Evolutionary conservation across 2,113 vertebrate genomes (phyloP).

Genomic region (Nannospalax galili): DNA sequence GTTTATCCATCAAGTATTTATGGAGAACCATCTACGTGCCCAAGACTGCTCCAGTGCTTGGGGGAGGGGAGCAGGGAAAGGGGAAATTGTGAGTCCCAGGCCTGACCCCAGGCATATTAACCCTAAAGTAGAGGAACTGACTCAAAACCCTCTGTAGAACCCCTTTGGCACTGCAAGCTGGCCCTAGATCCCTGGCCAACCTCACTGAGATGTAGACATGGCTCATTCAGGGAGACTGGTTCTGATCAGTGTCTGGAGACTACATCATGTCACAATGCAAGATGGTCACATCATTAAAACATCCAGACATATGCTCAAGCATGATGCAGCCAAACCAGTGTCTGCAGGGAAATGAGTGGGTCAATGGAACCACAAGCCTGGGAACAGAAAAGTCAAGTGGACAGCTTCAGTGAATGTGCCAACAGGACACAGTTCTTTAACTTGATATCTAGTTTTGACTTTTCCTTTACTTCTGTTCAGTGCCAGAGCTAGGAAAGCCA

Average conservation of each 20-base stretch:
- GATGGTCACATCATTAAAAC: constrained; percentile 73
- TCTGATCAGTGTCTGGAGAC: constrained; percentile 64
- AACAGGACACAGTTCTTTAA: background rate
- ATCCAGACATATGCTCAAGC: constrained; percentile 69
- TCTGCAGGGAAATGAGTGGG: constrained; percentile 70
- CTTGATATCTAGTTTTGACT: background rate
- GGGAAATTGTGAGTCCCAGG: background rate
- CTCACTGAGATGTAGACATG: constrained; percentile 13
- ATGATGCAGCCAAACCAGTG: constrained; percentile 69
- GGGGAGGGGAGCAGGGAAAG: background rate
- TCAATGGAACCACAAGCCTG: constrained; percentile 54
- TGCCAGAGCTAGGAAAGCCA: background rate
- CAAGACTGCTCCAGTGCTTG: background rate
- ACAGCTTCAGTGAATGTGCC: background rate
- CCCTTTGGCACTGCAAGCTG: background rate
- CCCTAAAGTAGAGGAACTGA: background rate
- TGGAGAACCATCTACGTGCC: background rate
- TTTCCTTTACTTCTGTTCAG: background rate
- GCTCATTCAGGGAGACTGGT: constrained; percentile 60
- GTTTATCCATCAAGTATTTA: constrained; percentile 64
- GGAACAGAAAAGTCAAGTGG: constrained; percentile 40
- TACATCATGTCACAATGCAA: constrained; percentile 69
- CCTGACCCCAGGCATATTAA: constrained; percentile 6
- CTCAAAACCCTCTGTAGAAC: constrained; percentile 20
- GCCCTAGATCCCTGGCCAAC: background rate